Percentiles rank a stretch among this genome's conserved stretches.
Conservation (phyloP, 35 echinoderm and acorn worm genomes). For the Acanthaster planci region DNA sequence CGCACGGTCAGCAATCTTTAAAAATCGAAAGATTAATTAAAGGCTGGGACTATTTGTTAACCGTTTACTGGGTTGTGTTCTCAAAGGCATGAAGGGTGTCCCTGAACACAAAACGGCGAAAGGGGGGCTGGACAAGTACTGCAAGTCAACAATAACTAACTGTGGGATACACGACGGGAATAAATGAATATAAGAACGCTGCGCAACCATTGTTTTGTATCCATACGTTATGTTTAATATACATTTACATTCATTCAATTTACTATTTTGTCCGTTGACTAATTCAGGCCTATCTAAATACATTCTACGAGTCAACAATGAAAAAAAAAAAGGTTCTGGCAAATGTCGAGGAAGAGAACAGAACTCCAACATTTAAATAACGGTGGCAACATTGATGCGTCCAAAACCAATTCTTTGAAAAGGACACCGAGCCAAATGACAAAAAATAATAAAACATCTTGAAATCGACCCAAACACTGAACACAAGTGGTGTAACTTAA, state of each 20-base stretch:
- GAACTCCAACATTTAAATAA: background rate
- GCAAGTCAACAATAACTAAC: no score
- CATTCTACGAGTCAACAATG: background rate
- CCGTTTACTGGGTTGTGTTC: no score
- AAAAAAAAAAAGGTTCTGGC: background rate
- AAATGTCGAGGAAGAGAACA: background rate
- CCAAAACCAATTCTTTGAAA: background rate
- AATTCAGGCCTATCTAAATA: constrained; percentile 1
- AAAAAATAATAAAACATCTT: background rate
- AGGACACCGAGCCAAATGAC: background rate
- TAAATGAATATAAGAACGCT: no score
- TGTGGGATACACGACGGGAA: no score
- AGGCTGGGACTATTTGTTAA: no score
- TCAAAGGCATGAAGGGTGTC: no score
- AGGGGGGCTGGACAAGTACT: no score
- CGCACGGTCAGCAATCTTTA: no score
- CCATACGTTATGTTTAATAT: constrained; percentile 6
- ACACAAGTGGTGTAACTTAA: no score
- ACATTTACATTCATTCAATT: constrained; percentile 13
- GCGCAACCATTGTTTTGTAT: background rate
- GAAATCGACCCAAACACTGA: no score
- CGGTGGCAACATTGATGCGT: background rate
- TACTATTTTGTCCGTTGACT: background rate
- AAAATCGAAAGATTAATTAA: no score
- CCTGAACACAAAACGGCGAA: no score